phyloP scores from a whole-genome alignment of 2,113 vertebrate genomes.

The Planiliza haematocheilus region DNA sequence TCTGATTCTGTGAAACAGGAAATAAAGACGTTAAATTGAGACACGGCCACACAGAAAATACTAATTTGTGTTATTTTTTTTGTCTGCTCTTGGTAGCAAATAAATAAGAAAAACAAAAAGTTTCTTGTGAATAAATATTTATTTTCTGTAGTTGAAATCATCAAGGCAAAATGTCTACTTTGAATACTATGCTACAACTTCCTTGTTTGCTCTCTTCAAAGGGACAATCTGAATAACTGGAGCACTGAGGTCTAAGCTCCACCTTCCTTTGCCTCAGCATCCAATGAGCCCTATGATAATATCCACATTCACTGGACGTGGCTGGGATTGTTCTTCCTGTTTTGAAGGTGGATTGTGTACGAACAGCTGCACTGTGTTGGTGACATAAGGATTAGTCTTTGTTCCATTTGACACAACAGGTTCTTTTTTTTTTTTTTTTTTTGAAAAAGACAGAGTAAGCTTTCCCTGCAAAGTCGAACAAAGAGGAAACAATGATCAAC shows the following conservation, averaged over 20 bases:
- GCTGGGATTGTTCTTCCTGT: slow-evolving; percentile 21
- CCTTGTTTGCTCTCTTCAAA: background rate
- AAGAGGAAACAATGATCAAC: slow-evolving; percentile 48
- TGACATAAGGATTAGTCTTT: slow-evolving; percentile 50
- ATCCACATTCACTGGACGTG: background rate
- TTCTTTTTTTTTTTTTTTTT: slow-evolving; percentile 45
- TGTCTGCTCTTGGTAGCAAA: background rate
- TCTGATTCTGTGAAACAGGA: slow-evolving; percentile 54
- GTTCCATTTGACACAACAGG: slow-evolving; percentile 53
- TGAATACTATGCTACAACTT: background rate
- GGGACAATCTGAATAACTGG: slow-evolving; percentile 16
- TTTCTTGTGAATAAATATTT: background rate
- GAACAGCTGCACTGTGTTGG: slow-evolving; percentile 47
- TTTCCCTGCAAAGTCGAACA: slow-evolving; percentile 53
- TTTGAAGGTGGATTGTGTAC: slow-evolving; percentile 22
- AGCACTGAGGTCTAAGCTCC: background rate
- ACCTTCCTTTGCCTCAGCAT: background rate
- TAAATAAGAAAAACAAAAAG: background rate
- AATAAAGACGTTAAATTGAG: slow-evolving; percentile 27
- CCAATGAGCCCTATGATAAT: slow-evolving; percentile 6
- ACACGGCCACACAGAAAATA: background rate
- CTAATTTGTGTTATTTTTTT: background rate
- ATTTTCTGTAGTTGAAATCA: slow-evolving; percentile 10
- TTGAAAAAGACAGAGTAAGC: slow-evolving; percentile 18
- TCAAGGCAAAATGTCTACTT: slow-evolving; percentile 2